Percentiles rank a stretch among this genome's conserved stretches.
These are phyloP conservation scores for Shargacucullia verbasci DNA, from an alignment of 2,888 invertebrate genomes.

Conservation along the genomic window DNA sequence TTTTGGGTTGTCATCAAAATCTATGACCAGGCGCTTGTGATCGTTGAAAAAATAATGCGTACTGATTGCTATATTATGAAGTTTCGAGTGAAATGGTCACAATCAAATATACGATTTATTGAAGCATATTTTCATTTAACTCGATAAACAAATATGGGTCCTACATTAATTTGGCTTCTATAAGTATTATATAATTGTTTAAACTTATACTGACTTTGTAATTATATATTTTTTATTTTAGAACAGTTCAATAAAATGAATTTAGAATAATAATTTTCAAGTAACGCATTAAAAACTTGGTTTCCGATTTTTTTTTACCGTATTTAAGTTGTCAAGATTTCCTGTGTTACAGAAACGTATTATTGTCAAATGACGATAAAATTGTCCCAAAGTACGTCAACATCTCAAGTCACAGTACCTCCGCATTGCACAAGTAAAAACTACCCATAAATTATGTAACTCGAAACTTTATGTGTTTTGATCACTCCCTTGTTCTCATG, in stretches of 20 bases:
- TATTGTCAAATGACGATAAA: constrained; percentile 52
- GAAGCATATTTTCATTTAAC: background rate
- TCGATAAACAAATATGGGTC: no score
- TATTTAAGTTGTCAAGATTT: constrained; percentile 29
- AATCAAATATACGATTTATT: constrained; percentile 20
- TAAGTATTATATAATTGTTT: no score
- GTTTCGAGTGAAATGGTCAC: constrained; percentile 23
- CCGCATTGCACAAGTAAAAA: constrained; percentile 60
- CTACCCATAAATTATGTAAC: constrained; percentile 69
- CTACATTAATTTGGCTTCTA: no score
- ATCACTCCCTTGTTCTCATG: constrained; percentile 86
- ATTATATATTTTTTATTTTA: no score
- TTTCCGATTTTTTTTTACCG: constrained; percentile 20
- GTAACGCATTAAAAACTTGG: background rate
- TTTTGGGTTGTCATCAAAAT: constrained; percentile 56
- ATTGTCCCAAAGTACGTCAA: constrained; percentile 41
- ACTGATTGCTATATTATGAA: constrained; percentile 47
- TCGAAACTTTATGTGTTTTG: constrained; percentile 76
- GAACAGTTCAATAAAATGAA: no score
- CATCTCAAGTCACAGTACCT: constrained; percentile 27
- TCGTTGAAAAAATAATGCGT: constrained; percentile 34
- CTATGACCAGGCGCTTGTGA: constrained; percentile 42
- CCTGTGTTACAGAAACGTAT: constrained; percentile 31
- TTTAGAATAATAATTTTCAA: no score
- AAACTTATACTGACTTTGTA: no score